phyloP scores from a whole-genome alignment of 2,888 invertebrate species.

The Drosophila stalkeri region DNA sequence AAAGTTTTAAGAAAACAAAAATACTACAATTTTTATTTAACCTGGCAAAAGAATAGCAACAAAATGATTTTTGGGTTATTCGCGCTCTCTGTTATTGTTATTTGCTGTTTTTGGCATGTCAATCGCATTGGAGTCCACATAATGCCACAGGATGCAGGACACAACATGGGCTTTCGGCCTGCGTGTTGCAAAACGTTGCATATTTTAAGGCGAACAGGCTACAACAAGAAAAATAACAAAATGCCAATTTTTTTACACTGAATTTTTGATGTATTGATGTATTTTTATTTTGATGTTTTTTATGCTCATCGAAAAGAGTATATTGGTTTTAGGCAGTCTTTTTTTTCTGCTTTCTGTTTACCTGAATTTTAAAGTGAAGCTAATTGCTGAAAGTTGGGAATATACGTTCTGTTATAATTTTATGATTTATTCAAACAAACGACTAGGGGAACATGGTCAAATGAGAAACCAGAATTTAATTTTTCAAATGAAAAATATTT shows the following conservation, averaged over 20 bases:
- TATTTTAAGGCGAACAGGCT: conserved; percentile 60
- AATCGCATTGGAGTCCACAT: conserved; percentile 70
- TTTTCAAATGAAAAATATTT: too few species aligned
- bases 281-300: neutral
- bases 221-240: conserved; percentile 1
- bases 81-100: conserved; percentile 11
- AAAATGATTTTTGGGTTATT: conserved; percentile 15
- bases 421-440: too few species aligned
- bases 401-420: too few species aligned
- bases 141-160: conserved; percentile 58
- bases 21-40: too few species aligned
- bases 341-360: too few species aligned
- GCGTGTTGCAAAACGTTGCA: conserved; percentile 67
- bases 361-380: too few species aligned
- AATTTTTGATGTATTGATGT: conserved; percentile 51
- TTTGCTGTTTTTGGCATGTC: conserved; percentile 53
- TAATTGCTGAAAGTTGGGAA: too few species aligned
- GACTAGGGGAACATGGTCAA: too few species aligned
- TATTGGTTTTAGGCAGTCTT: neutral
- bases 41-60: neutral
- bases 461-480: too few species aligned
- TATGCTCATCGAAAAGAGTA: neutral
- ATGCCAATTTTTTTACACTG: conserved; percentile 41
- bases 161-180: conserved; percentile 10
- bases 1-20: conserved; percentile 4